Evolutionary conservation across 2,797 vertebrate genomes (phyloP), one percentile per base, ranked within the genome.

Genomic region (Champsocephalus esox): DNA sequence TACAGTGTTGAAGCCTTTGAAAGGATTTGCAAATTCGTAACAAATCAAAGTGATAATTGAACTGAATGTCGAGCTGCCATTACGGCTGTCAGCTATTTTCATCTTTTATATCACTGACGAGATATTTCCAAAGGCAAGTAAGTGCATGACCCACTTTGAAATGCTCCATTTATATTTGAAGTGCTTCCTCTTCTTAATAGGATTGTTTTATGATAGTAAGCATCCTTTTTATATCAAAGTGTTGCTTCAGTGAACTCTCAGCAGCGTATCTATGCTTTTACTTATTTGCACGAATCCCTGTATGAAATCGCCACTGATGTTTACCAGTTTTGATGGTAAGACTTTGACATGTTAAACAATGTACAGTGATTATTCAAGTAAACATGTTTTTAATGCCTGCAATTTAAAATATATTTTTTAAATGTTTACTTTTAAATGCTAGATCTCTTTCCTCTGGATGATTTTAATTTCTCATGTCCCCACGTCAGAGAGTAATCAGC

Each of bases 291-390:
- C 90, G 87, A 69, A 84, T 68, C 12, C 6, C 9, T 38, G 66
- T 91, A 79, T 89, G 78, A 73, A 88, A 76, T 80, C 41, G 41
- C 70, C 80, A 77, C 70, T 80, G 76, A 89, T 68, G 79, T 89
- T 87, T 88, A 86, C 83, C 80, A 69, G 70, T 73, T 86, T 8
- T 74, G 45, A 83, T 87, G 83, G 81, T 85, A 82, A 81, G 66
- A 77, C 70, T 61, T 77, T 82, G 81, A 86, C 60, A 50, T 88
- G 85, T 90, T 69, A 56, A 84, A 67, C 67, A 49, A 48, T 83
- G 81, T 81, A 82, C 73, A 87, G 80, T 82, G 61, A 70, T 73
- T 28, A 70, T 19, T 9, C 55, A 80, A 77, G 60, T 46, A 45
- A 73, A 75, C 61, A 2, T 73, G 48, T 70, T 76, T 44, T 73